phyloP scores from a whole-genome alignment of 2,797 vertebrate species.

The Channallabes apus region DNA sequence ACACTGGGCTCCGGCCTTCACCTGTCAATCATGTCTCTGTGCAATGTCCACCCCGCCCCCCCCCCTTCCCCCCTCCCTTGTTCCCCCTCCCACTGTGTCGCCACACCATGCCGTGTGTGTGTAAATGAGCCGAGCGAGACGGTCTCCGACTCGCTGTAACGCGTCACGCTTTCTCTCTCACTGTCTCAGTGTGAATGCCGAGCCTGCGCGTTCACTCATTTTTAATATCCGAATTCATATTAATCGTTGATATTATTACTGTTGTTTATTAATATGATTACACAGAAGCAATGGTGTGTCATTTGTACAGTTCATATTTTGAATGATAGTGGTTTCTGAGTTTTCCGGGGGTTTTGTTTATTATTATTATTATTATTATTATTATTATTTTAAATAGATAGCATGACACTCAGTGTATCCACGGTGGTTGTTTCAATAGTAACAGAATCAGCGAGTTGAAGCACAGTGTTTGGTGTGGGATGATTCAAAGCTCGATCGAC shows the following conservation, averaged over 20 bases:
- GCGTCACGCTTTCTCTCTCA: conserved; percentile 40
- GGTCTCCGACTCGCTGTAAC: conserved; percentile 43
- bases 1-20: conserved; percentile 61
- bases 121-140: conserved; percentile 44
- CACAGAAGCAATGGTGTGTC: conserved; percentile 74
- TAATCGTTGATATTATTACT: conserved; percentile 58
- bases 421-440: conserved; percentile 74
- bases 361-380: conserved; percentile 21
- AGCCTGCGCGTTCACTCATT: conserved; percentile 73
- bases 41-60: conserved; percentile 48
- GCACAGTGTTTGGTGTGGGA: conserved; percentile 63
- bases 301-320: conserved; percentile 74
- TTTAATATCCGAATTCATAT: conserved; percentile 68
- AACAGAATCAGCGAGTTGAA: conserved; percentile 64
- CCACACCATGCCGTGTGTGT: conserved; percentile 36
- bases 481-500: conserved; percentile 59
- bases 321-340: conserved; percentile 74
- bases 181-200: conserved; percentile 54
- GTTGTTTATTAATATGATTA: conserved; percentile 56
- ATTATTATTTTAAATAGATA: conserved; percentile 54
- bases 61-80: conserved; percentile 21
- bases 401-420: conserved; percentile 74
- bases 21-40: conserved; percentile 70
- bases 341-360: conserved; percentile 41
- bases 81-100: conserved; percentile 38